Evolutionary conservation across 2,113 vertebrate genomes (phyloP), one percentile per base, ranked within the genome.

Genomic region (Struthidea cinerea): DNA sequence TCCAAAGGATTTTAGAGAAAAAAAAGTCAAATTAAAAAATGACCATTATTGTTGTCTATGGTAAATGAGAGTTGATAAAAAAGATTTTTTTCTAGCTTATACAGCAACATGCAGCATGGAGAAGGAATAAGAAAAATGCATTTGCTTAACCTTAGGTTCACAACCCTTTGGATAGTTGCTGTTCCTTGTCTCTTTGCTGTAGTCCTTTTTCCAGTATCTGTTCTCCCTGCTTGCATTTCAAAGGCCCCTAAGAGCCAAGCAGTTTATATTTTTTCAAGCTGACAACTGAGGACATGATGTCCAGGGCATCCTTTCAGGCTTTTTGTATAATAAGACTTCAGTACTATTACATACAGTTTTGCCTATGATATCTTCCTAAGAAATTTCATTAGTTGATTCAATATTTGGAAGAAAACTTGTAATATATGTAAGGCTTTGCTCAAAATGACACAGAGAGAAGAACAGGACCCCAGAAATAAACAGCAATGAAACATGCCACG

Each of bases 71-170:
- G 11, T 35, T 46, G 59, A 16, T 55, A 59, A 73, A 55, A 85
- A 60, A 33, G 32, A 28, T 22, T 69, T 14, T 79, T 86, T 88
- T 70, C 67, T 44, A 77, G 39, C 42, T 67, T 60, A 17, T 55
- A 64, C 23, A 69, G 63, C n/a, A 78, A 42, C 16, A 39, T 47
- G 41, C 21, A 84, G 24, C 16, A 47, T 44, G 33, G 26, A 42
- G 18, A 88, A 84, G 60, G n/a, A 64, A 32, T 46, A 91, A 68
- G 39, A 92, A 84, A 84, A 96, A 78, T 67, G 39, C 14, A 8
- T 87, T 93, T 89, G n/a, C n/a, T 86, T 81, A 82, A 93, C 46
- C 59, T 92, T 79, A 55, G 16, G n/a, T 70, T 94, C 52, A 78
- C 41, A 67, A 7, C 11, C 63, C 19, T 41, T 87, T 55, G 46